Evolutionary conservation across 2,797 vertebrate genomes (phyloP), one percentile per base, ranked within the genome.

Genomic region (Hirundo rustica): DNA sequence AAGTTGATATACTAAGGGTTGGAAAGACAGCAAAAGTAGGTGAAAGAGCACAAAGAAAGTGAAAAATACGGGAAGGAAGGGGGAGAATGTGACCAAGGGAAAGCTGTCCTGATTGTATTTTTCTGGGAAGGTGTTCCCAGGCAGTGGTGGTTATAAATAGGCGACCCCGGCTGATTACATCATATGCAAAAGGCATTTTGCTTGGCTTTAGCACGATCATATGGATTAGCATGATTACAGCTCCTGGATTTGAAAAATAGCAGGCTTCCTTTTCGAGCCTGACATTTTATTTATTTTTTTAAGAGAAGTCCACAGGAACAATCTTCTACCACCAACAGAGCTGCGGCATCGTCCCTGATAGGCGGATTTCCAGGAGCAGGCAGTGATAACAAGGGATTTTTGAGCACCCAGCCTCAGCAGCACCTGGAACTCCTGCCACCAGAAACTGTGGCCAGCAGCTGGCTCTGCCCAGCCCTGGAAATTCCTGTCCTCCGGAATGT

Each of bases 211-310:
- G 85, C 73, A 75, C 10, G 21, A 81, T 93, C 87, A 14, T 94
- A 88, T 61, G 95, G 95, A 96, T 97, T 96, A 96, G 76, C 62
- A 16, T 85, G 92, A 91, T 88, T 95, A 66, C 79, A 75, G 85
- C 94, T 96, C 88, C 91, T 76, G 76, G 54, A 81, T 70, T 78
- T 96, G 95, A 96, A 96, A 96, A 94, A 85, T 86, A 94, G 71
- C 95, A 96, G 95, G 87, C 92, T 97, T 96, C 93, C 95, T 94
- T 32, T 76, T 75, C 6, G 34, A 89, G 66, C 73, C 81, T 92
- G 93, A 88, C 85, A 15, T 78, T 80, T 88, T 84, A 95, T 94
- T 97, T 96, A 84, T 94, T 95, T 92, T 95, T 96, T 92, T 95
- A 94, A 86, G 95, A 22, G 5, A 53, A 89, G 40, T 86, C 76